These are phyloP conservation scores for Nemapogon koenigi DNA, from an alignment of 2,888 invertebrate genomes.

Conservation along the genomic window DNA sequence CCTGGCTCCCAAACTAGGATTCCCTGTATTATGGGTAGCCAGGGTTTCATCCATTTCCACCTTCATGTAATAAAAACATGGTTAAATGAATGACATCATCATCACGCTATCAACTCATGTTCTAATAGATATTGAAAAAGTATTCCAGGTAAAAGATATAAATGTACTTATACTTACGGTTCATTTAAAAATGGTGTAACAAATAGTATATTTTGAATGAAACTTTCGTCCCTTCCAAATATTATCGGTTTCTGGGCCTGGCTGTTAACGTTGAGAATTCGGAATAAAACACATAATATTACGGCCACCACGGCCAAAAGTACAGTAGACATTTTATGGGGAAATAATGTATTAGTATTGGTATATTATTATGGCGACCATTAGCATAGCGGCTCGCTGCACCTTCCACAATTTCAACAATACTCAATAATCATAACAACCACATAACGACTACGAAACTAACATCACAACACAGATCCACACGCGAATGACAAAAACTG, in stretches of 20 bases:
- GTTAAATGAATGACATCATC: constrained; percentile 1
- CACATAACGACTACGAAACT: no score
- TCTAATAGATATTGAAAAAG: not conserved
- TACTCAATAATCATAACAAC: no score
- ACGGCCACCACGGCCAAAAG: constrained; percentile 81
- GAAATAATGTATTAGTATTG: no score
- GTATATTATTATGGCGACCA: no score
- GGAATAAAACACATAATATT: constrained; percentile 81
- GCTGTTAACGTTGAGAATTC: constrained; percentile 85
- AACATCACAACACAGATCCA: no score
- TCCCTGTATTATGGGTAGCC: no score
- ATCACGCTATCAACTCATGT: not conserved
- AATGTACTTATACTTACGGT: constrained; percentile 73
- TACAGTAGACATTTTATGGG: constrained; percentile 77
- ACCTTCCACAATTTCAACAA: no score
- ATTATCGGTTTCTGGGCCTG: constrained; percentile 80
- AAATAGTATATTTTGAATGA: constrained; percentile 79
- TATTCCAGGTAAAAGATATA: constrained; percentile 1
- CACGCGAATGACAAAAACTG: no score
- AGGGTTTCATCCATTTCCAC: no score
- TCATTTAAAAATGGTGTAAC: constrained; percentile 80
- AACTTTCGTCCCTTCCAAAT: constrained; percentile 77
- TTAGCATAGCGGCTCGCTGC: no score
- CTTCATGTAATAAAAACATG: no score
- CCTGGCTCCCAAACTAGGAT: no score